Evolutionary conservation across 1,140 invertebrate genomes (phyloP).

Genomic region (Hylyphantes graminicola): DNA sequence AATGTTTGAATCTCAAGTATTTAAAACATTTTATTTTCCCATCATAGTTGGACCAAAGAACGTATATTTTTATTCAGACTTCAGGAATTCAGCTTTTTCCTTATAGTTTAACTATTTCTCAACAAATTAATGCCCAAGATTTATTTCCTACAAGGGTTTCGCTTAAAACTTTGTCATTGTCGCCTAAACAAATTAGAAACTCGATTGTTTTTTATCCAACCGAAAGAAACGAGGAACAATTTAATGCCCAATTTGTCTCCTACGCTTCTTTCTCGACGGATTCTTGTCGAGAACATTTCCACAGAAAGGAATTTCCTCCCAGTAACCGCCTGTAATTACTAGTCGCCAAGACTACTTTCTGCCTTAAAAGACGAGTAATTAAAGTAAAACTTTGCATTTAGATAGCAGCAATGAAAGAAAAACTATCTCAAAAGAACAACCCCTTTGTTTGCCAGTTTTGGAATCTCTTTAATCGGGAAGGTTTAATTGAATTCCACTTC

Average conservation of each 20-base stretch:
- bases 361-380: slow-evolving; percentile 30
- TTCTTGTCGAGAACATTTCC: background rate
- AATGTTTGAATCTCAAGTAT: no score
- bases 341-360: slow-evolving; percentile 25
- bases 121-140: background rate
- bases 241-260: slow-evolving; percentile 35
- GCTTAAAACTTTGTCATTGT: background rate
- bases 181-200: slow-evolving; percentile 1
- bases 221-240: slow-evolving; percentile 20
- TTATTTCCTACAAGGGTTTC: no score
- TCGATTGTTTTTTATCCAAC: background rate
- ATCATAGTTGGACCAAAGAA: no score
- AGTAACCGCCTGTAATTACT: slow-evolving; percentile 26
- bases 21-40: no score
- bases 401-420: background rate
- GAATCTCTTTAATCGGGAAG: slow-evolving; percentile 43
- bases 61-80: no score
- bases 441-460: slow-evolving; percentile 17
- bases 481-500: slow-evolving; percentile 47
- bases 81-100: no score
- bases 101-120: background rate
- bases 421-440: background rate
- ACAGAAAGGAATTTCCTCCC: slow-evolving; percentile 5
- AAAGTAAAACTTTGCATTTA: slow-evolving; percentile 47
- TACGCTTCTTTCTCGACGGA: slow-evolving; percentile 1